These are phyloP conservation scores for Propithecus perrieri DNA, from an alignment of 2,797 vertebrate genomes.

Conservation along the genomic window DNA sequence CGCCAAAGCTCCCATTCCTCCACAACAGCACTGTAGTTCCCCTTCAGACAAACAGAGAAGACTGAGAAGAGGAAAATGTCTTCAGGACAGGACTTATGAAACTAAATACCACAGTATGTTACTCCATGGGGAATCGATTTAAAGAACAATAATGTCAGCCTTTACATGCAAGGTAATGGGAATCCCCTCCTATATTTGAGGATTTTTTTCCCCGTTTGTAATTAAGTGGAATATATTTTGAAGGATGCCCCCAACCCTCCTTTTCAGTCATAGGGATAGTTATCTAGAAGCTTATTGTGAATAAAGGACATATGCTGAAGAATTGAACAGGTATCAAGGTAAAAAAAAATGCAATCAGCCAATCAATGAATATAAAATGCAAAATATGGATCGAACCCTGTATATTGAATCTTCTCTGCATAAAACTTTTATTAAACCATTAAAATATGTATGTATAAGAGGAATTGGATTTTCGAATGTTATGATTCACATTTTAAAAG, in stretches of 20 bases:
- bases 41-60: background rate
- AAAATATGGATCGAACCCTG: background rate
- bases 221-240: background rate
- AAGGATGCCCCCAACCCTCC: background rate
- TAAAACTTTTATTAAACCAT: background rate
- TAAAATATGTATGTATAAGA: background rate
- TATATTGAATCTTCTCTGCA: background rate
- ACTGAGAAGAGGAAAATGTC: background rate
- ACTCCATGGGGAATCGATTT: background rate
- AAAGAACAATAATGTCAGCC: background rate
- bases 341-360: background rate
- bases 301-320: background rate
- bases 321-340: background rate
- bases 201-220: background rate
- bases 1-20: background rate
- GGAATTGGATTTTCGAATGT: background rate
- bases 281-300: background rate
- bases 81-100: background rate
- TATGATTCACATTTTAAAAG: background rate
- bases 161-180: background rate
- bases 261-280: background rate
- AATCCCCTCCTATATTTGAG: background rate
- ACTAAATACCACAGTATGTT: background rate
- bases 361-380: background rate
- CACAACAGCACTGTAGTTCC: rapidly evolving